These are phyloP conservation scores for Dascyllus trimaculatus DNA, from an alignment of 2,113 vertebrate genomes.

Conservation along the genomic window DNA sequence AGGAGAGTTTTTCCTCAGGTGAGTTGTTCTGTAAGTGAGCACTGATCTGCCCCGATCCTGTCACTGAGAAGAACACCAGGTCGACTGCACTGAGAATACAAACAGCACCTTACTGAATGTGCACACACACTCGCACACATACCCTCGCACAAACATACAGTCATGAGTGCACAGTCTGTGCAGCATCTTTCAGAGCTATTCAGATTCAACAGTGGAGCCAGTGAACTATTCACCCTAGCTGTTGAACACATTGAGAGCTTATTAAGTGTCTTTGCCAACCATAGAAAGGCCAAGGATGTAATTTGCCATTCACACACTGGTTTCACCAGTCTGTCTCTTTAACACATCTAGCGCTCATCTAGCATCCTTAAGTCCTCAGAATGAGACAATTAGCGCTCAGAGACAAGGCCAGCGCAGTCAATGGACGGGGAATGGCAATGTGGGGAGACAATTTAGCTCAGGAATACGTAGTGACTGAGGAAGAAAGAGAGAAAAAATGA, in stretches of 20 bases:
- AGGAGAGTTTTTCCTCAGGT: constrained; percentile 82
- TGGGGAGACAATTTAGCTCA: constrained; percentile 57
- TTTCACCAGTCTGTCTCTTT: constrained; percentile 72
- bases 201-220: constrained; percentile 64
- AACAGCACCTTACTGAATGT: constrained; percentile 52
- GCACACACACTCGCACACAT: constrained; percentile 33
- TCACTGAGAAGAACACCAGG: constrained; percentile 69
- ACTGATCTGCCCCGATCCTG: constrained; percentile 79
- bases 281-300: constrained; percentile 82
- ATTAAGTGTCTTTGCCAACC: constrained; percentile 78
- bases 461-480: constrained; percentile 56
- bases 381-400: constrained; percentile 79
- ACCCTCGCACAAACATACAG: constrained; percentile 17
- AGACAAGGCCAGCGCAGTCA: constrained; percentile 78
- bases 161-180: background rate
- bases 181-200: constrained; percentile 65
- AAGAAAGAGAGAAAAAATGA: constrained; percentile 55
- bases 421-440: constrained; percentile 68
- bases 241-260: constrained; percentile 78
- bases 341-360: constrained; percentile 75
- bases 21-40: constrained; percentile 81
- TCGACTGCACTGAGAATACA: constrained; percentile 73
- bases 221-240: constrained; percentile 81
- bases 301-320: constrained; percentile 80
- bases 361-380: constrained; percentile 76